Evolutionary conservation across 2,113 vertebrate genomes (phyloP).

Genomic region (Caloenas nicobarica): DNA sequence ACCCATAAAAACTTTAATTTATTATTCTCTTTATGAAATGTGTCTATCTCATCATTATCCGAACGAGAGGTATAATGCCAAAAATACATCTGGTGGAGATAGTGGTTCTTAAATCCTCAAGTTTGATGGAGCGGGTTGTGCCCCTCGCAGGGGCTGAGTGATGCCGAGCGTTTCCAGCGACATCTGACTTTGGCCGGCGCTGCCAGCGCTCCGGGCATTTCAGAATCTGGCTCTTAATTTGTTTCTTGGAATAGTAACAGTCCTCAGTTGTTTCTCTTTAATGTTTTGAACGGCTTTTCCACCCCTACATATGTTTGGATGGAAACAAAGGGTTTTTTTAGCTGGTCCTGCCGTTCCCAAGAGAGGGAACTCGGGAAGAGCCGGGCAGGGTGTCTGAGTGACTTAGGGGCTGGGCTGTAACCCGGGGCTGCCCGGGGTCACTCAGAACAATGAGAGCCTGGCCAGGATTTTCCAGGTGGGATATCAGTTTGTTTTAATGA

Average conservation of each 20-base stretch:
- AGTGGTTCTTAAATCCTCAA: not conserved
- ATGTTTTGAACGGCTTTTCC: slow-evolving; percentile 59
- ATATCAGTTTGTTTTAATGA: slow-evolving; percentile 26
- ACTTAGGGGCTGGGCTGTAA: not conserved
- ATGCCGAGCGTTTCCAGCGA: not conserved
- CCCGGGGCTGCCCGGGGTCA: not conserved
- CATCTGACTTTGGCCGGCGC: slow-evolving; percentile 29
- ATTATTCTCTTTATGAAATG: not conserved
- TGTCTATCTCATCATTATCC: not conserved
- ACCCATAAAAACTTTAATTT: not conserved
- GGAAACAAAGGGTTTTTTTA: slow-evolving; percentile 56
- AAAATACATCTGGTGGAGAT: not conserved
- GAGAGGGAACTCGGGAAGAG: not conserved
- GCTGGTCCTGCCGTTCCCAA: not conserved
- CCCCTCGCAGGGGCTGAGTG: not conserved
- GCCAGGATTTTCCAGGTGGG: slow-evolving; percentile 49
- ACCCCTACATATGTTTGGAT: slow-evolving; percentile 7
- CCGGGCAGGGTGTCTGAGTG: not conserved
- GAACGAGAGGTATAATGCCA: not conserved
- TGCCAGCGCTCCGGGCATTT: not conserved
- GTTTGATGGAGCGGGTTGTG: not conserved
- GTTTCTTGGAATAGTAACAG: slow-evolving; percentile 57
- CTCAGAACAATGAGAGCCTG: slow-evolving; percentile 16
- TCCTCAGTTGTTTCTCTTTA: slow-evolving; percentile 39
- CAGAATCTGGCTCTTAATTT: slow-evolving; percentile 8